Percentiles rank a stretch among this genome's conserved stretches.
phyloP scores from a whole-genome alignment of 2,797 vertebrate genomes.

The Catamblyrhynchus diadema region DNA sequence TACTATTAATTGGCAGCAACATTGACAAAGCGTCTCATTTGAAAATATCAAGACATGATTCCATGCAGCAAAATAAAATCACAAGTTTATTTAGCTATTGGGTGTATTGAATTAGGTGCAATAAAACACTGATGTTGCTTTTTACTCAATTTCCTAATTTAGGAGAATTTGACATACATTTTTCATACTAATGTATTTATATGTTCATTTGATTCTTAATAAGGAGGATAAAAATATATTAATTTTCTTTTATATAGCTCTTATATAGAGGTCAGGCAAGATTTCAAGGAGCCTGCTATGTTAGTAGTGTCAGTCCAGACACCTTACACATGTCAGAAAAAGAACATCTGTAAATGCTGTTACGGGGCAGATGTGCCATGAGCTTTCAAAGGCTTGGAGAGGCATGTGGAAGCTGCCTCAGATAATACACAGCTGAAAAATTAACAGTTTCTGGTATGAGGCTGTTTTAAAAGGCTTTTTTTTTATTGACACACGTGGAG shows the following conservation, averaged over 20 bases:
- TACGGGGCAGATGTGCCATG: neutral
- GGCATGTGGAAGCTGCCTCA: neutral
- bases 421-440: constrained; percentile 2
- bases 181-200: neutral
- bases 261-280: neutral
- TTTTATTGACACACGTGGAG: neutral
- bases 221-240: neutral
- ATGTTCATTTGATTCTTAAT: neutral
- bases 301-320: neutral
- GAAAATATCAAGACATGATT: neutral
- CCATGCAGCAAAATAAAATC: neutral
- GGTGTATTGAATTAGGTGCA: neutral
- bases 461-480: neutral
- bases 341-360: constrained; percentile 32
- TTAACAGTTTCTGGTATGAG: neutral
- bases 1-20: neutral
- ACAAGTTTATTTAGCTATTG: neutral
- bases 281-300: neutral
- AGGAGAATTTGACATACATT: neutral
- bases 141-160: neutral
- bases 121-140: neutral
- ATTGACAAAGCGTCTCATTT: neutral
- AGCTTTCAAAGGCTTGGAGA: constrained; percentile 5
- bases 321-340: neutral
- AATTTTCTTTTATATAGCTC: neutral